phyloP scores from a whole-genome alignment of 2,113 vertebrate genomes.

The Marcusenius ussheri region DNA sequence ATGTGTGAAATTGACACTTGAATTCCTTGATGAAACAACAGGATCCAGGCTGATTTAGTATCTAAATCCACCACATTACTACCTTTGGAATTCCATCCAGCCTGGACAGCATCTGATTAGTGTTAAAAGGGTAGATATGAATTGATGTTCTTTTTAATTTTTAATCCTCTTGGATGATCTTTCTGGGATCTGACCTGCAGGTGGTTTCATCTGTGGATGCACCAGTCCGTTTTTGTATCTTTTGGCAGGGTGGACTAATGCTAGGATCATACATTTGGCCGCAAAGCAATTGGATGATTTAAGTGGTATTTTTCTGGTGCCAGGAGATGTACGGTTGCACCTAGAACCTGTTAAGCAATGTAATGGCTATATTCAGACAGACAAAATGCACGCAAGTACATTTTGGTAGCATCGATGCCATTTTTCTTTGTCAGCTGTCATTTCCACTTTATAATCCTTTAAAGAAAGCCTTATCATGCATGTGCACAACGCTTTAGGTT shows the following conservation, averaged over 20 bases:
- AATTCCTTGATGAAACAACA: neutral
- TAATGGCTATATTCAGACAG: neutral
- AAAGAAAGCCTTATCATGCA: neutral
- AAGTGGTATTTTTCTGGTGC: neutral
- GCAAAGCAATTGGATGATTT: neutral
- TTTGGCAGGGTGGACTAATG: neutral
- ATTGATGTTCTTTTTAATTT: neutral
- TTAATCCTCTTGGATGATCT: neutral
- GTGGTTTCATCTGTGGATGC: neutral
- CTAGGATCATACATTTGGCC: neutral
- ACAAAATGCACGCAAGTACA: neutral
- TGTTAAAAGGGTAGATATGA: neutral
- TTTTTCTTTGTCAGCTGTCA: neutral
- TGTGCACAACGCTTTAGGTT: neutral
- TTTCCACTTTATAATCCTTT: neutral
- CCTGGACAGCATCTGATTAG: neutral
- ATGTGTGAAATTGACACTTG: neutral
- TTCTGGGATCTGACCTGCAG: neutral
- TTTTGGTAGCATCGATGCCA: neutral
- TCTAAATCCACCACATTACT: neutral
- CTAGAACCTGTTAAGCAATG: neutral
- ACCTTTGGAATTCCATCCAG: neutral
- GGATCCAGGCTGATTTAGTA: neutral
- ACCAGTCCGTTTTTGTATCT: neutral
- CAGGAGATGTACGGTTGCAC: neutral